Evolutionary conservation across 2,113 vertebrate species (phyloP).

Genomic region (Tretioscincus oriximinensis): DNA sequence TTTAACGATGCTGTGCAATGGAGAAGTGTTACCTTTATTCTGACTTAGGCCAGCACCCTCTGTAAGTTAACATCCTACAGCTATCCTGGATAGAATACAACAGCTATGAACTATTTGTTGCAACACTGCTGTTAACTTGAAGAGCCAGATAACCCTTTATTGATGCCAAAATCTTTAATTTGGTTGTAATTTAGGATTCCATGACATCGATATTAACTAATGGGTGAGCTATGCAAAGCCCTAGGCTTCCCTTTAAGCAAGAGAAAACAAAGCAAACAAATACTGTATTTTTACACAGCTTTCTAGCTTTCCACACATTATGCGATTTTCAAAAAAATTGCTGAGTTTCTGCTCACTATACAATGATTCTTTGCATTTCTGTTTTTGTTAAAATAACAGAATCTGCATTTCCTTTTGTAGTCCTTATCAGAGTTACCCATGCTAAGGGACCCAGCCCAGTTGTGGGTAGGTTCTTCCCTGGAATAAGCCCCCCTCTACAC

Average conservation of each 20-base stretch:
- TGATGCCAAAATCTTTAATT: constrained; percentile 55
- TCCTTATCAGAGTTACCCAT: too few relatives aligned
- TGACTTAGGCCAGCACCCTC: not conserved
- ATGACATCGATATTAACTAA: constrained; percentile 54
- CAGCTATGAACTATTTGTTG: constrained; percentile 53
- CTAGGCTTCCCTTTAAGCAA: constrained; percentile 27
- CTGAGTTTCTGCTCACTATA: too few relatives aligned
- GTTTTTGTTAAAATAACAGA: not conserved
- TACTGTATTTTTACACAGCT: not conserved
- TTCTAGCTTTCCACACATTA: not conserved
- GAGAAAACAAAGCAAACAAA: constrained; percentile 36
- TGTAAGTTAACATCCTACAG: constrained; percentile 17
- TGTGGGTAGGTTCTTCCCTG: too few relatives aligned
- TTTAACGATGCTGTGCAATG: constrained; percentile 29
- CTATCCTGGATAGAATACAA: constrained; percentile 25
- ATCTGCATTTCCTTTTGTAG: too few relatives aligned
- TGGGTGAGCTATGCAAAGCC: constrained; percentile 48
- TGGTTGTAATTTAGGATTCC: constrained; percentile 61
- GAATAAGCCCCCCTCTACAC: too few relatives aligned
- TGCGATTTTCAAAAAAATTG: too few relatives aligned
- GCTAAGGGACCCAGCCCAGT: too few relatives aligned
- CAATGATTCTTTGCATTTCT: not conserved
- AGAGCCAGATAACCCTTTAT: constrained; percentile 35
- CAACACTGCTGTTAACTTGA: constrained; percentile 36
- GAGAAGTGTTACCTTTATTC: constrained; percentile 25